A percentile compares a stretch with the other conserved stretches of the same genome.
Evolutionary conservation across 2,113 vertebrate species (phyloP).

Genomic region (Eleginops maclovinus): DNA sequence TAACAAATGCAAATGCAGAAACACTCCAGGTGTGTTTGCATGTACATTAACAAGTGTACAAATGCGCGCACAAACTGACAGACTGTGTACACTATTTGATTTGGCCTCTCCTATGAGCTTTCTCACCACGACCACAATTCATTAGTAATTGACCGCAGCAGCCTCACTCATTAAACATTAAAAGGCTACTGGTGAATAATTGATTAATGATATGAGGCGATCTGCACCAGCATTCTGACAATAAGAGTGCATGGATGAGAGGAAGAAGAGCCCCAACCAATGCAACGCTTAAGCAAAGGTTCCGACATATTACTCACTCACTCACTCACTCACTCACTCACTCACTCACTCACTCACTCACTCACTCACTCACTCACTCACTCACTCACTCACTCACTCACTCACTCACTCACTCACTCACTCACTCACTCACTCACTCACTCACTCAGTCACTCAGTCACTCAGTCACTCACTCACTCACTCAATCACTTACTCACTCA

Average conservation of each 20-base stretch:
- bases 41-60: constrained; percentile 2
- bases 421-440: neutral
- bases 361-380: neutral
- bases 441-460: neutral
- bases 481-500: neutral
- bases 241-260: constrained; percentile 74
- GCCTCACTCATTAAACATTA: constrained; percentile 84
- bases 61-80: constrained; percentile 11
- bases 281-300: constrained; percentile 41
- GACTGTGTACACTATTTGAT: constrained; percentile 59
- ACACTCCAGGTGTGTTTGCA: constrained; percentile 10
- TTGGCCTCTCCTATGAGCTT: constrained; percentile 69
- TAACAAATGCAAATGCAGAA: constrained; percentile 1
- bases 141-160: constrained; percentile 86
- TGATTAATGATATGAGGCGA: constrained; percentile 84
- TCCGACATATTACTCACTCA: constrained; percentile 41
- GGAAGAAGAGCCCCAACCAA: constrained; percentile 52
- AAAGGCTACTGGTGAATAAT: constrained; percentile 85
- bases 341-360: neutral
- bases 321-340: neutral
- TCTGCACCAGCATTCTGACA: constrained; percentile 80
- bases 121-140: constrained; percentile 80
- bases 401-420: constrained; percentile 2
- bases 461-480: constrained; percentile 2
- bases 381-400: constrained; percentile 1